Evolutionary conservation across 2,797 vertebrate species (phyloP), one percentile per base, ranked within the genome.

Genomic region (Atherinosoma microstoma): DNA sequence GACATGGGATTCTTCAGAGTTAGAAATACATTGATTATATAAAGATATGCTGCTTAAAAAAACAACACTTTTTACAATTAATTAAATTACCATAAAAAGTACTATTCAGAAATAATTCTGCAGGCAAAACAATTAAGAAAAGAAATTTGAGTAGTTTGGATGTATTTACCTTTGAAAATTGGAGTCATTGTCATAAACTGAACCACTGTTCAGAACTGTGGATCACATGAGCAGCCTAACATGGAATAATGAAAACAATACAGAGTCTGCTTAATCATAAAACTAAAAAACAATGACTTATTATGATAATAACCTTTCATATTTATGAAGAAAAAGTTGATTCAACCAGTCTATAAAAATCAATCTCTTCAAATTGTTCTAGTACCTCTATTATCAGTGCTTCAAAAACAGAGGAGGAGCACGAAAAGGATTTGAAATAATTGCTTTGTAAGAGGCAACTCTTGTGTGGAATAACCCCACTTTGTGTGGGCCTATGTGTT

Each of bases 341-440:
- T 82, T 73, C 18, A 64, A 63, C 36, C 47, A 40, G 16, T 3
- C 24, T 6, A 27, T 12, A 71, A 77, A 74, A 61, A 70, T 53
- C 64, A 68, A 51, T 67, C 58, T 83, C 60, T 34, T 64, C 56
- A 59, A 79, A 71, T 56, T 47, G 40, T 32, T 60, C 54, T 60
- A 51, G 64, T 45, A 45, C 27, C 34, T 27, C 34, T n/a, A 63
- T 49, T 67, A 35, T 74, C 65, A 80, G 67, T 51, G 45, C 62
- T 77, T 65, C 47, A 78, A 67, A 73, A 51, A 75, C 36, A 18
- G 58, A 15, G 30, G 38, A 49, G 32, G 63, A 42, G 59, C 58
- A 42, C 70, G 36, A 75, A 59, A 69, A 65, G 20, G 4, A 73
- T 82, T 76, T 80, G 13, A 75, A 70, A 70, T 75, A 75, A 73